Evolutionary conservation across 53 echinoderm and acorn worm genomes (phyloP).

Genomic region (Zoroaster sp.): DNA sequence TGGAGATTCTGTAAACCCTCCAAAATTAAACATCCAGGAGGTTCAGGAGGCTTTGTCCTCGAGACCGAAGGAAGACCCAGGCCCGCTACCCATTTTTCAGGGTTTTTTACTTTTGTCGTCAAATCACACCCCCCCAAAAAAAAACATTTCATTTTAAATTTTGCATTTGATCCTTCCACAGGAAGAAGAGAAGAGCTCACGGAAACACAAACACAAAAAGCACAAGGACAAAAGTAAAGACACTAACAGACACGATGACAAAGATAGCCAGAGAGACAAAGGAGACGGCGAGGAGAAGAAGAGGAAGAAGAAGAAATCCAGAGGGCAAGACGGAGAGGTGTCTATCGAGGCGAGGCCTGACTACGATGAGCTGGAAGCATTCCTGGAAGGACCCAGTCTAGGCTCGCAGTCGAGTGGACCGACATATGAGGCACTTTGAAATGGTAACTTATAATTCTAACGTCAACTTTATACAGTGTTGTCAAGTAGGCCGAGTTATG

Average conservation of each 20-base stretch:
- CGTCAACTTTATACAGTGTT: too few relatives aligned
- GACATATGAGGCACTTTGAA: background rate
- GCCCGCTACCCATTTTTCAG: too few relatives aligned
- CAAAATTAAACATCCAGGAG: too few relatives aligned
- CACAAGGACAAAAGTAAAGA: slow-evolving; percentile 82
- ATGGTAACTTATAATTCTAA: too few relatives aligned
- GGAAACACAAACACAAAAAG: slow-evolving; percentile 72
- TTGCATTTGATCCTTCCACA: too few relatives aligned
- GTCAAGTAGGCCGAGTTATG: too few relatives aligned
- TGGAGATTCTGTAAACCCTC: too few relatives aligned
- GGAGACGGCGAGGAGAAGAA: slow-evolving; percentile 53
- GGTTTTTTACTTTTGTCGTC: too few relatives aligned
- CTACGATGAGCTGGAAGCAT: slow-evolving; percentile 77
- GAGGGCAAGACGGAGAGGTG: slow-evolving; percentile 4
- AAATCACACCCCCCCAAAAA: too few relatives aligned
- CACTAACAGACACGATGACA: slow-evolving; percentile 5
- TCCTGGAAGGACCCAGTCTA: slow-evolving; percentile 76
- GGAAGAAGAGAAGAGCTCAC: slow-evolving; percentile 75
- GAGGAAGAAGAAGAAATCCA: slow-evolving; percentile 69
- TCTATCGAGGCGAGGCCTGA: slow-evolving; percentile 14
- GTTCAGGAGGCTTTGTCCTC: too few relatives aligned
- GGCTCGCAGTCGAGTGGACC: background rate
- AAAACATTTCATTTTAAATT: too few relatives aligned
- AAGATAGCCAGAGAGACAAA: background rate
- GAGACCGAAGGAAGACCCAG: too few relatives aligned